Evolutionary conservation across 2,888 invertebrate genomes (phyloP).

Genomic region (Epiblema foenella): DNA sequence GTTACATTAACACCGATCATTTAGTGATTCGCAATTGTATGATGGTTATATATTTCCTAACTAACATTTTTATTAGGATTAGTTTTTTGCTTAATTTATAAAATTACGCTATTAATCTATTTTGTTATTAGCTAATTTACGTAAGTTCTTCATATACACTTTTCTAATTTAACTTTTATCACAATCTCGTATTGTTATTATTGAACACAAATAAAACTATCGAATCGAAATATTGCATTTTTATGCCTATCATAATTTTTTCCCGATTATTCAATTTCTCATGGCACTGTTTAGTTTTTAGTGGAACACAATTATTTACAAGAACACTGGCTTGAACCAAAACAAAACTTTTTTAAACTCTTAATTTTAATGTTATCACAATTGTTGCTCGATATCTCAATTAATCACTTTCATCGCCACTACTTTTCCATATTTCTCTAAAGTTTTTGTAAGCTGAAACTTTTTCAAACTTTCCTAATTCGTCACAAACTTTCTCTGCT

Average conservation of each 20-base stretch:
- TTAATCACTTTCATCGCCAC: background rate
- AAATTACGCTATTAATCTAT: no score
- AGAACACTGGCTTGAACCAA: background rate
- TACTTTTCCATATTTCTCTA: background rate
- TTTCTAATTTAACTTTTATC: no score
- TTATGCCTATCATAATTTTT: background rate
- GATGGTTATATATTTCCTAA: background rate
- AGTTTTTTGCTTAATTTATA: no score
- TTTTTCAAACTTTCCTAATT: background rate
- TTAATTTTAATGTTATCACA: background rate
- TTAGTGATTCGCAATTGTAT: background rate
- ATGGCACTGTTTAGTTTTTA: conserved; percentile 11
- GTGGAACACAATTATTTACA: background rate
- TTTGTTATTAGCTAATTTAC: no score
- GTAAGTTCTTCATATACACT: no score
- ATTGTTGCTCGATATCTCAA: background rate
- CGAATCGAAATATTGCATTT: no score
- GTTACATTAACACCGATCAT: background rate
- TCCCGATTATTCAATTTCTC: background rate
- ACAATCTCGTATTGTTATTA: no score
- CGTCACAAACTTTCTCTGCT: background rate
- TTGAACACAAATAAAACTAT: no score
- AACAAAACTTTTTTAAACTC: background rate
- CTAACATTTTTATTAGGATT: no score
- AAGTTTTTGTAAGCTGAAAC: background rate